These are phyloP conservation scores for Agonopterix heracliana DNA, from an alignment of 2,888 invertebrate genomes.

Conservation along the genomic window DNA sequence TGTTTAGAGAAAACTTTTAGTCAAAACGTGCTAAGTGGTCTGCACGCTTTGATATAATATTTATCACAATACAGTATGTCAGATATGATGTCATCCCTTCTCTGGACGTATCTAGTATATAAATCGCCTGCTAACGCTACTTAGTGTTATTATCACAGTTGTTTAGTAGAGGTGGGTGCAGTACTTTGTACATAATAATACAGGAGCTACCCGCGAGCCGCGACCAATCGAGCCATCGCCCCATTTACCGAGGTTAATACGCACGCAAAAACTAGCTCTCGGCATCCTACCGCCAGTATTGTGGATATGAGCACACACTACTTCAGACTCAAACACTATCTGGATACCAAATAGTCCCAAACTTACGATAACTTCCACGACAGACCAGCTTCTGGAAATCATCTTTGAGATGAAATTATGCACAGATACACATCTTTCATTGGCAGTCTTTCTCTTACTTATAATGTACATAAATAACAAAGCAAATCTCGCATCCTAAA, in stretches of 20 bases:
- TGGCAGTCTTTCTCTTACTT: constrained; percentile 69
- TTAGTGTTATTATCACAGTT: constrained; percentile 78
- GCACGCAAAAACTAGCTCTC: constrained; percentile 50
- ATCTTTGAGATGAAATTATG: constrained; percentile 66
- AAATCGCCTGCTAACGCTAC: constrained; percentile 76
- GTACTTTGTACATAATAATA: constrained; percentile 75
- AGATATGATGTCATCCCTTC: constrained; percentile 78
- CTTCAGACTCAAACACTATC: constrained; percentile 19
- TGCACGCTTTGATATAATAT: constrained; percentile 58
- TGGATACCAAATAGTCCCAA: constrained; percentile 36
- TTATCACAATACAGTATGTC: constrained; percentile 75
- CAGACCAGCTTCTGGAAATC: constrained; percentile 52
- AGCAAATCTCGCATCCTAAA: constrained; percentile 56
- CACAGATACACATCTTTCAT: constrained; percentile 65
- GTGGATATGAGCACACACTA: constrained; percentile 23
- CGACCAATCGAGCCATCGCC: constrained; percentile 55
- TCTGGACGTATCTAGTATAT: constrained; percentile 76
- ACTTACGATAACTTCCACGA: constrained; percentile 33
- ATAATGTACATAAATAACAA: constrained; percentile 71
- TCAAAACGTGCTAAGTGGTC: constrained; percentile 52
- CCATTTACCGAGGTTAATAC: constrained; percentile 41
- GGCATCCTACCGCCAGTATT: constrained; percentile 33
- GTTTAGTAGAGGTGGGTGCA: constrained; percentile 77
- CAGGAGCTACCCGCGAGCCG: constrained; percentile 67
- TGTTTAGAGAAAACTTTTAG: constrained; percentile 75